Base-by-base conservation (phyloP, 2,797 vertebrate species). In the Falco cherrug region DNA sequence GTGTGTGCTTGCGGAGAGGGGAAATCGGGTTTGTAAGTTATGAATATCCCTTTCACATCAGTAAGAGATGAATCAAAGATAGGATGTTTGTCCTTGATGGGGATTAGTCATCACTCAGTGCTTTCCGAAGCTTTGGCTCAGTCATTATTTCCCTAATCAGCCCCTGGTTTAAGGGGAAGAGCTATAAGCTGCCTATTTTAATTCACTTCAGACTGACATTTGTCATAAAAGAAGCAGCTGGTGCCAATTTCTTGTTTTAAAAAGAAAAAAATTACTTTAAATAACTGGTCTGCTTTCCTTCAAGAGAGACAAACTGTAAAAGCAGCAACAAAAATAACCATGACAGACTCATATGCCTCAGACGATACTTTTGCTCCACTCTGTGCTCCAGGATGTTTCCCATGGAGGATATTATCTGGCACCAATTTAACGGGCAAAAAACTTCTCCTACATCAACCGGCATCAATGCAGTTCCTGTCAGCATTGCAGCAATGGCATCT, bases 211-310 rank as follows among this genome's bases (percentile, higher is more conserved):
- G 87, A 81, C 89, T 51, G 53, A 57, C 61, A 76, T 90, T 93
- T 63, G 39, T 89, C 96, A 95, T 96, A 54, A 92, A 94, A 97
- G 75, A 63, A 96, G 96, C 93, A 95, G 93, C 87, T 95, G 95
- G 91, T 92, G 86, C 93, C 97, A 86, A 73, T 94, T 96, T 94
- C 89, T 67, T 93, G 75, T 80, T 96, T 92, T 96, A 94, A 94
- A 95, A 96, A 93, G 97, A 97, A 95, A 56, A 87, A 60, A 73
- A 68, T 63, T 43, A 75, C 96, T 97, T 96, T 84, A 97, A 97
- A 97, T 97, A 88, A 83, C 85, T 63, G 96, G 71, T 82, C 95
- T 98, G 92, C 85, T 97, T 96, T 90, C 83, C 76, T 93, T 86
- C 39, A 37, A 96, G 82, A 90, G 77, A 91, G 50, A 70, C 24